Evolutionary conservation across 2,113 vertebrate genomes (phyloP).

Genomic region (Ramphastos sulfuratus): DNA sequence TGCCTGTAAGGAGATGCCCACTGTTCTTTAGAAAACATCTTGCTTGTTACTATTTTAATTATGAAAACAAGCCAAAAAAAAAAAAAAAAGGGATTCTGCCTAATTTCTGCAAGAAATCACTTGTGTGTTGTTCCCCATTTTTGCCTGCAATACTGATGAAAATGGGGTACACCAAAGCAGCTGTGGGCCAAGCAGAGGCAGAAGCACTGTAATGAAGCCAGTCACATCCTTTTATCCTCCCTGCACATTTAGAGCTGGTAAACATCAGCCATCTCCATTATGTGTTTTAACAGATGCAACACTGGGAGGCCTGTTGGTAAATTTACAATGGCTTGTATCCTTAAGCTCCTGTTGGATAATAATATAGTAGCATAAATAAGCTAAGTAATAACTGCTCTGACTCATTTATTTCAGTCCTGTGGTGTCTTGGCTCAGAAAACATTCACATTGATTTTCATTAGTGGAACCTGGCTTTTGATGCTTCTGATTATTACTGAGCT

Average conservation of each 20-base stretch:
- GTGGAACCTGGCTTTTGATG: slow-evolving; percentile 64
- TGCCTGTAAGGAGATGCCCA: neutral
- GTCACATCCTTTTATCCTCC: neutral
- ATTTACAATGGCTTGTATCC: slow-evolving; percentile 66
- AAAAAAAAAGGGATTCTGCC: neutral
- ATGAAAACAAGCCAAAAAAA: neutral
- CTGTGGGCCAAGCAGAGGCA: neutral
- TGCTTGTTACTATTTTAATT: neutral
- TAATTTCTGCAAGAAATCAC: fast-evolving
- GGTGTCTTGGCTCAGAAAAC: slow-evolving; percentile 65
- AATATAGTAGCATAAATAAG: slow-evolving; percentile 64
- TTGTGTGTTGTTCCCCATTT: neutral
- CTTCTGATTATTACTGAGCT: slow-evolving; percentile 62
- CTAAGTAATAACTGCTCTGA: slow-evolving; percentile 69
- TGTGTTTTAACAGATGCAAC: slow-evolving; percentile 59
- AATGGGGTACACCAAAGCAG: neutral
- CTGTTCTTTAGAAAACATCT: neutral
- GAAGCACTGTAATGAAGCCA: neutral
- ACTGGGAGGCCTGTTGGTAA: slow-evolving; percentile 53
- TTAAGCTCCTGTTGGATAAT: slow-evolving; percentile 68
- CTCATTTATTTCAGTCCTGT: slow-evolving; percentile 73
- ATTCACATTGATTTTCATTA: slow-evolving; percentile 73
- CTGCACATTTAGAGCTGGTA: neutral
- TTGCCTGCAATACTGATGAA: neutral
- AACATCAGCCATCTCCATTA: slow-evolving; percentile 54